These are phyloP conservation scores for Labeo calbasu DNA, from an alignment of 2,797 vertebrate species.

Conservation along the genomic window DNA sequence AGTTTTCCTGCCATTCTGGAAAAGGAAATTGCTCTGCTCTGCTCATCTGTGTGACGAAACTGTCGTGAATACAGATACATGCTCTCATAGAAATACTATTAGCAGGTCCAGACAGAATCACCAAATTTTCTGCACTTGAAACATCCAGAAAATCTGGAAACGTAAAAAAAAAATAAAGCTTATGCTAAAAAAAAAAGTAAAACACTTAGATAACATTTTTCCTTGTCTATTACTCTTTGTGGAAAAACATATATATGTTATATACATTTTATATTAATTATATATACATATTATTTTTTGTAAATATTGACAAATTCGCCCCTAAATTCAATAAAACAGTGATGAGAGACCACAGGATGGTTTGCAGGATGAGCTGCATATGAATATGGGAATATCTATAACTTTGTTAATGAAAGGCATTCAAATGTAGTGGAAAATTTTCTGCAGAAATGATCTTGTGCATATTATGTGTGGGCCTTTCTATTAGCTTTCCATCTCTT, in stretches of 20 bases:
- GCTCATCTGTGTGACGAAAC: constrained; percentile 32
- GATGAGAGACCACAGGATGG: neutral
- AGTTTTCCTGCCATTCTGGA: constrained; percentile 16
- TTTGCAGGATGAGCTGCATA: neutral
- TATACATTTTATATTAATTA: no score
- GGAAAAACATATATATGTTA: no score
- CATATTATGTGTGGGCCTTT: neutral
- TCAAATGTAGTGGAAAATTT: neutral
- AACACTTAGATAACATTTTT: neutral
- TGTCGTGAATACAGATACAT: constrained; percentile 20
- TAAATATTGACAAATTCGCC: neutral
- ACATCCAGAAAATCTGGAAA: neutral
- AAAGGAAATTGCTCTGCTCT: constrained; percentile 30
- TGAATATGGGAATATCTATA: neutral
- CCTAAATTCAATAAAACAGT: neutral
- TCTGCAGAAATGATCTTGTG: neutral
- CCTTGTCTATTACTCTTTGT: no score
- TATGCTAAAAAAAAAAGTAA: neutral
- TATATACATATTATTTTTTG: neutral
- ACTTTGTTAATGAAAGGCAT: neutral
- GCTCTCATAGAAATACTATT: neutral
- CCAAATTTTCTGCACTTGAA: neutral
- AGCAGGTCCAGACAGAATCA: neutral
- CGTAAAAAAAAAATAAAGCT: neutral
- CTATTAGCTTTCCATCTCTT: neutral